These are phyloP conservation scores for Brevipalpus yothersi DNA, from an alignment of 1,140 invertebrate genomes.

Conservation along the genomic window DNA sequence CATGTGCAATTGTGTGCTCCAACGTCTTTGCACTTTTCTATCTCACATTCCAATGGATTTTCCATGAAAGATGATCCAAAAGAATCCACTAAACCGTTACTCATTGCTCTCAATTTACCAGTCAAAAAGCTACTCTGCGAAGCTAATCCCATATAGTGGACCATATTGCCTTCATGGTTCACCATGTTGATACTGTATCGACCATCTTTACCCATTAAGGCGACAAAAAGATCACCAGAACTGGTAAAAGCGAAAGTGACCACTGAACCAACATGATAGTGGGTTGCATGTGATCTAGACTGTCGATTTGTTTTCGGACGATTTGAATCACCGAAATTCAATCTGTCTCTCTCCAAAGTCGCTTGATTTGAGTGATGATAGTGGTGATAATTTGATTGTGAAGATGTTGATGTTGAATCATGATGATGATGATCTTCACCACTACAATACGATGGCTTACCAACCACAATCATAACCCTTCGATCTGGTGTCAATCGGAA, in stretches of 20 bases:
- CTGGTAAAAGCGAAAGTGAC: conserved; percentile 56
- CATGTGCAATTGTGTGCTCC: conserved; percentile 11
- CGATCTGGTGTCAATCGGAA: conserved; percentile 67
- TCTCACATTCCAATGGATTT: conserved; percentile 1
- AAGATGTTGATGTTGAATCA: too few species aligned
- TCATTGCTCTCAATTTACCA: background rate
- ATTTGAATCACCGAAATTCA: conserved; percentile 57
- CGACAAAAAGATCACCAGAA: conserved; percentile 74
- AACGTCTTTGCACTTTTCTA: conserved; percentile 8
- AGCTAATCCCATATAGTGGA: conserved; percentile 56
- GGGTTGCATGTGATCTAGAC: conserved; percentile 18
- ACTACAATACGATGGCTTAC: conserved; percentile 59
- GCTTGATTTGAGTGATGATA: conserved; percentile 25
- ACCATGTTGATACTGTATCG: conserved; percentile 74
- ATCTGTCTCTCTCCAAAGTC: conserved; percentile 41
- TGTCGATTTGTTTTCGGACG: conserved; percentile 48
- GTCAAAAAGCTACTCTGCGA: background rate
- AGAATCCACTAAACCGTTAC: too few species aligned
- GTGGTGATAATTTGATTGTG: conserved; percentile 2
- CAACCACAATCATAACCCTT: conserved; percentile 53
- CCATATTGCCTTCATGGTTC: conserved; percentile 70
- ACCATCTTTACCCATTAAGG: conserved; percentile 78
- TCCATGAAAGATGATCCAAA: background rate
- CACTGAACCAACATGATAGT: conserved; percentile 17
- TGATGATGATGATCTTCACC: conserved; percentile 22